Evolutionary conservation across 2,888 invertebrate species (phyloP).

Genomic region (Tipula lateralis): DNA sequence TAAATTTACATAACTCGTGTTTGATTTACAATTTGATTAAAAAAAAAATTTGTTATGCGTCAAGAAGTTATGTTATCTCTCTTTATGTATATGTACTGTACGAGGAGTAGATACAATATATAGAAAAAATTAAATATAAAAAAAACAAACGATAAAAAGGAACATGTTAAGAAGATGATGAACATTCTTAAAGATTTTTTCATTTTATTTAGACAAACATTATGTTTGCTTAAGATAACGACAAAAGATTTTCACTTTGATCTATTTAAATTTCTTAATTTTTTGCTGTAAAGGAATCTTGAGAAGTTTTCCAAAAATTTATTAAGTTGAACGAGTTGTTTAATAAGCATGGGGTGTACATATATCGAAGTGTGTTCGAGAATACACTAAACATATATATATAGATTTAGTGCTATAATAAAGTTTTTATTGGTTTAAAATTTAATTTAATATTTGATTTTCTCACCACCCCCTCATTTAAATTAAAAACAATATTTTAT

Average conservation of each 20-base stretch:
- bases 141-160: neutral
- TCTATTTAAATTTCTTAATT: neutral
- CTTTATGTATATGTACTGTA: neutral
- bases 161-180: neutral
- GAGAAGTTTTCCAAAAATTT: neutral
- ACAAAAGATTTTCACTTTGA: neutral
- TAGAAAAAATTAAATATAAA: neutral
- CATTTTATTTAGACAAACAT: neutral
- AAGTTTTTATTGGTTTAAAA: neutral
- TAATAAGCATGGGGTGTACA: neutral
- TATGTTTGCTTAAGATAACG: conserved; percentile 11
- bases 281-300: neutral
- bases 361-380: neutral
- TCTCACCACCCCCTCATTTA: neutral
- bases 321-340: neutral
- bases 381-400: neutral
- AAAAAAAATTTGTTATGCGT: neutral
- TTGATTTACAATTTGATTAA: conserved; percentile 5
- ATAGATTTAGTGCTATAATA: neutral
- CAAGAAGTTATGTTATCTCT: neutral
- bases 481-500: neutral
- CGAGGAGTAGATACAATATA: neutral
- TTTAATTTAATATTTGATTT: neutral
- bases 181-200: neutral
- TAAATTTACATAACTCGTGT: neutral